A percentile compares a stretch with the other conserved stretches of the same genome.
These are phyloP conservation scores for Orcinus orca DNA, from an alignment of 2,113 vertebrate species.

Conservation along the genomic window DNA sequence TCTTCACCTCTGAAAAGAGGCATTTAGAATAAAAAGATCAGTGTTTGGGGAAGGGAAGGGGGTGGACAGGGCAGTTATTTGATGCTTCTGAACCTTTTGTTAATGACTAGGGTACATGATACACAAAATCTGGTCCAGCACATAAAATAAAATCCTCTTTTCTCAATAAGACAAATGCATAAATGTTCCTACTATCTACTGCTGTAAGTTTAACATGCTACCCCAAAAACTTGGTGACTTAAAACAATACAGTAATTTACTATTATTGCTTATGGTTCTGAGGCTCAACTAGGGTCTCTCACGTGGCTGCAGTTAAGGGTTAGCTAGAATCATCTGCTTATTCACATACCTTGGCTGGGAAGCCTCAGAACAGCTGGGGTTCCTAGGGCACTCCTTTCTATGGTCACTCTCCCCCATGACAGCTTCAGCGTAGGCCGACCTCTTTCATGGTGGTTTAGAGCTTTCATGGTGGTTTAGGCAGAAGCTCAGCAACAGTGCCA, in stretches of 20 bases:
- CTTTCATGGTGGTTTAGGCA: neutral
- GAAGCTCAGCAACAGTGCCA: neutral
- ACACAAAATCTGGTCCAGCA: neutral
- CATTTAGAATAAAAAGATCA: slow-evolving; percentile 20
- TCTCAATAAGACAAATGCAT: neutral
- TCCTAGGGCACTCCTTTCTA: neutral
- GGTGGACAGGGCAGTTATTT: neutral
- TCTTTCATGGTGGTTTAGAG: neutral
- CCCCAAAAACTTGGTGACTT: neutral
- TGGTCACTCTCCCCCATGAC: neutral
- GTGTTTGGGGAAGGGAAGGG: neutral
- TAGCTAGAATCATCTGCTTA: neutral
- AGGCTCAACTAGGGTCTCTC: neutral
- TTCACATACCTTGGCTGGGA: neutral
- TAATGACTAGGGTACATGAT: neutral
- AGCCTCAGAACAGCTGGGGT: neutral
- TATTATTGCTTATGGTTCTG: neutral
- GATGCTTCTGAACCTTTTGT: neutral
- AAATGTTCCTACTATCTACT: neutral
- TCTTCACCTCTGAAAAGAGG: neutral
- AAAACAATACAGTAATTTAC: neutral
- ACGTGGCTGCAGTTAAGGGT: neutral
- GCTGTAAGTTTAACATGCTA: neutral
- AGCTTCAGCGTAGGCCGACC: neutral
- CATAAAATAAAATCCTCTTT: slow-evolving; percentile 1